These are phyloP conservation scores for Lasius platythorax DNA, from an alignment of 2,888 invertebrate genomes.

Conservation along the genomic window DNA sequence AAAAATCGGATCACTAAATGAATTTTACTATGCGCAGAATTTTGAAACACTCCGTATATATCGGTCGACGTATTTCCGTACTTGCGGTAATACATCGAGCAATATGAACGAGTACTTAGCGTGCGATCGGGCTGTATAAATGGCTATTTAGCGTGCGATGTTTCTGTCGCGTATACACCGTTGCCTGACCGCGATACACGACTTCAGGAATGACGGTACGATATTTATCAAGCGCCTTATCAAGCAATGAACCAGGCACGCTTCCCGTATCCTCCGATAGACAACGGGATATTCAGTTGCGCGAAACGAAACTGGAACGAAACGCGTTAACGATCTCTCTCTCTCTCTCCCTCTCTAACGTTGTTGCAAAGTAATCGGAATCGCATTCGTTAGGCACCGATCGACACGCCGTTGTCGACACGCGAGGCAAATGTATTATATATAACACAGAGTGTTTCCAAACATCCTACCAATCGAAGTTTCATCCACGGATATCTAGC, in stretches of 20 bases:
- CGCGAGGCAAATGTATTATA: not conserved
- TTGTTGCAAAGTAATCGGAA: slow-evolving; percentile 23
- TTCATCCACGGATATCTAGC: not conserved
- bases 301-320: slow-evolving; percentile 31
- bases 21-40: not conserved
- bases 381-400: slow-evolving; percentile 31
- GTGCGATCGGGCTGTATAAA: slow-evolving; percentile 47
- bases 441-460: not conserved
- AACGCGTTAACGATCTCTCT: slow-evolving; percentile 11
- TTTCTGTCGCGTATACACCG: slow-evolving; percentile 45
- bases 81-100: not conserved
- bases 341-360: not conserved
- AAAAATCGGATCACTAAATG: not conserved
- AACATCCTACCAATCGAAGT: not conserved
- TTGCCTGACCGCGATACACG: slow-evolving; percentile 45
- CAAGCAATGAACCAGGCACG: slow-evolving; percentile 14
- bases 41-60: not conserved
- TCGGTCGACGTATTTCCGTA: not conserved
- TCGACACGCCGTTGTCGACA: slow-evolving; percentile 29
- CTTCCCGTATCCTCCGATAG: slow-evolving; percentile 31
- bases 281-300: slow-evolving; percentile 25
- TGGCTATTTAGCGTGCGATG: slow-evolving; percentile 61
- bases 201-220: slow-evolving; percentile 37
- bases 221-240: slow-evolving; percentile 46
- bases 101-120: slow-evolving; percentile 43